These are phyloP conservation scores for Drosophila putrida DNA, from an alignment of 2,888 invertebrate species.

Conservation along the genomic window DNA sequence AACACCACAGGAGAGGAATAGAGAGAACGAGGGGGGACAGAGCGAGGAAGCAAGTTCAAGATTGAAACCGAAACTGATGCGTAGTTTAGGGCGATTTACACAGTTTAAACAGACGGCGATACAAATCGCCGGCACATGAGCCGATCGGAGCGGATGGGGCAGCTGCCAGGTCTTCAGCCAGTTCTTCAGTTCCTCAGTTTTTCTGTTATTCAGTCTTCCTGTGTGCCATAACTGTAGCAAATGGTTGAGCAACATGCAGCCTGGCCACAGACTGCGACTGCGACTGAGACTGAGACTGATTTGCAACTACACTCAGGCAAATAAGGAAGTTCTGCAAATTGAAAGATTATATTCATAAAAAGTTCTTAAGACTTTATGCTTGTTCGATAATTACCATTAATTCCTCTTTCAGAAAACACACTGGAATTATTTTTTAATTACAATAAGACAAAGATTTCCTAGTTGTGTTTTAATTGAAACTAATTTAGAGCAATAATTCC, in stretches of 20 bases:
- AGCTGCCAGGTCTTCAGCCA: constrained; percentile 53
- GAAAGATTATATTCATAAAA: background rate
- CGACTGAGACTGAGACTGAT: constrained; percentile 14
- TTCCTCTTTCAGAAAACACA: background rate
- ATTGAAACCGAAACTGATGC: constrained; percentile 82
- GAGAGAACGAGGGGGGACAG: background rate
- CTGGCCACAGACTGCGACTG: constrained; percentile 12
- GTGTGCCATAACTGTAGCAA: constrained; percentile 83
- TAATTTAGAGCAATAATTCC: too few relatives aligned
- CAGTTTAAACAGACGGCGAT: constrained; percentile 81
- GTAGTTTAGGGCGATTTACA: constrained; percentile 83
- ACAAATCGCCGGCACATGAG: constrained; percentile 75
- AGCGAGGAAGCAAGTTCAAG: constrained; percentile 58
- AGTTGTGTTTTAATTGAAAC: too few relatives aligned
- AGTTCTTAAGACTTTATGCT: background rate
- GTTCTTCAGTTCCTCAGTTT: background rate
- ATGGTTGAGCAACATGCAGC: constrained; percentile 77
- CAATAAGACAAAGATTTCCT: too few relatives aligned
- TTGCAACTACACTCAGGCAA: constrained; percentile 20
- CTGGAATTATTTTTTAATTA: background rate
- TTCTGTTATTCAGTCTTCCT: constrained; percentile 70
- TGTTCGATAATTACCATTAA: background rate
- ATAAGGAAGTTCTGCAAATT: constrained; percentile 7
- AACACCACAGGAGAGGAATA: background rate
- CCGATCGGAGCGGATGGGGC: constrained; percentile 38